Evolutionary conservation across 2,113 vertebrate genomes (phyloP), one percentile per base, ranked within the genome.

Genomic region (Xerus inauris): DNA sequence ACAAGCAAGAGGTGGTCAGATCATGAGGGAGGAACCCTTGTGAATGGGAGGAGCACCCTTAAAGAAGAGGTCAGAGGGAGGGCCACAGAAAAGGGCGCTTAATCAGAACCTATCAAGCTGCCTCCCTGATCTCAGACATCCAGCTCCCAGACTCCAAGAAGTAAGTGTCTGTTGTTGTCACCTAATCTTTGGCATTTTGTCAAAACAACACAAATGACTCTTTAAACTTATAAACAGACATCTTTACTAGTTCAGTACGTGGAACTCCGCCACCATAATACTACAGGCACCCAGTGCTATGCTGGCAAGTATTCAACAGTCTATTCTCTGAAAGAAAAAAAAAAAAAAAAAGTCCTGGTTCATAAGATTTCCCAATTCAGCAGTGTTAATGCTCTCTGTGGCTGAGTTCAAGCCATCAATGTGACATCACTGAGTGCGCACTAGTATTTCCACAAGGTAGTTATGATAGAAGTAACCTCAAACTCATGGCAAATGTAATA

Each of bases 341-440:
- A 77, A 51, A 35, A 57, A 54, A 49, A 69, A 54, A 42, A 26
- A 57, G 12, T 22, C 24, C 85, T 64, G 20, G 71, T 59, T 51
- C 24, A 19, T 11, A 57, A 26, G 32, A 42, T 69, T 77, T 57
- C 40, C 51, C 64, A 5, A n/a, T 59, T 49, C 26, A 5, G 3
- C 14, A 45, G 24, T n/a, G 10, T 14, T 19, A 51, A 24, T 24
- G 22, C 57, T 59, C 57, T 59, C 51, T 13, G 6, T 13, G 57
- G 20, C 49, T 76, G 26, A 54, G 54, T 64, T 35, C 76, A 26
- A 20, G 54, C 6, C 8, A 24, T 22, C 16, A 3, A 4, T 4
- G 0, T 7, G 40, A 79, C 3, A 0, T 85, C 79, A 26, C 57
- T n/a, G 47, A 42, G 14, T 1, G 0, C 47, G 3, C 12, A 3